Percentiles rank a stretch among this genome's conserved stretches.
phyloP scores from a whole-genome alignment of 2,888 invertebrate genomes.

The Lycocerus yunnanus region DNA sequence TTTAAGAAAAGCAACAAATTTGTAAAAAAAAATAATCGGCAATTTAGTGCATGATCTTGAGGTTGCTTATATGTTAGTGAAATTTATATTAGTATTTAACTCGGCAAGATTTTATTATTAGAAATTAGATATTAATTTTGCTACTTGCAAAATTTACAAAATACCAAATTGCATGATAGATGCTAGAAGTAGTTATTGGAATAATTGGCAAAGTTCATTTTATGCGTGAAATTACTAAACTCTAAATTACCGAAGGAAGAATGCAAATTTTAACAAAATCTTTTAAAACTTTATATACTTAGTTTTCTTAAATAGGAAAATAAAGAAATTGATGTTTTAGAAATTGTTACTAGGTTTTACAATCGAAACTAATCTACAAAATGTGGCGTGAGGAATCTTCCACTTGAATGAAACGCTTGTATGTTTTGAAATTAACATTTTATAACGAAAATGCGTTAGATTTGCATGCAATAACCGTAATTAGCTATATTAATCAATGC shows the following conservation, averaged over 20 bases:
- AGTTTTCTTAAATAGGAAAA: background rate
- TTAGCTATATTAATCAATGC: constrained; percentile 20
- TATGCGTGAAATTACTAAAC: background rate
- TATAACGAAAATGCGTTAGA: constrained; percentile 4
- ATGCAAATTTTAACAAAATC: no score
- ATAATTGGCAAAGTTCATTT: background rate
- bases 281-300: no score
- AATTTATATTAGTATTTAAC: background rate
- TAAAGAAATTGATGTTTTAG: background rate
- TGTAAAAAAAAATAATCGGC: background rate
- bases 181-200: background rate
- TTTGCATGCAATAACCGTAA: constrained; percentile 11
- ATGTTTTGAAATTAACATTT: background rate
- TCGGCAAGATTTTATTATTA: background rate
- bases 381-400: background rate
- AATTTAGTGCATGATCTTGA: background rate
- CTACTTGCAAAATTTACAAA: background rate
- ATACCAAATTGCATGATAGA: background rate
- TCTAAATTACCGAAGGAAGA: no score
- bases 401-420: background rate
- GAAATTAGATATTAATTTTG: background rate
- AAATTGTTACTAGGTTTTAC: background rate
- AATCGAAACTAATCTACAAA: background rate
- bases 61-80: background rate
- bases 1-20: background rate